A percentile compares a stretch with the other conserved stretches of the same genome.
These are phyloP conservation scores for Gallirallus australis DNA, from an alignment of 2,797 vertebrate species.

Conservation along the genomic window DNA sequence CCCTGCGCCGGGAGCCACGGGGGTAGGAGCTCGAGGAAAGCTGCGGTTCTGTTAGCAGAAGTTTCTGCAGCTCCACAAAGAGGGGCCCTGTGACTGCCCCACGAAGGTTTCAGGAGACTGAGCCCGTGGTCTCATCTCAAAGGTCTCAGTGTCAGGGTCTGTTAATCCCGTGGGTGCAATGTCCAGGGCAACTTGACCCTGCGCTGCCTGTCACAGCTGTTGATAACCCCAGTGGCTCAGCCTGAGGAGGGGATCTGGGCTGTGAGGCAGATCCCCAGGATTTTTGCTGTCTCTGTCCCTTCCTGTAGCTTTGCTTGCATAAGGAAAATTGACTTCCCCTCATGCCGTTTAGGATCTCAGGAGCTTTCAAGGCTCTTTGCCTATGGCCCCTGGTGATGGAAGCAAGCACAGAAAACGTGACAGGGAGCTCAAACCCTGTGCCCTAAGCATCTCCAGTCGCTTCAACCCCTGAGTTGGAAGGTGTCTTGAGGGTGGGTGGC, in stretches of 20 bases:
- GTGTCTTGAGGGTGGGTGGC: background rate
- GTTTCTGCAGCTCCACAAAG: background rate
- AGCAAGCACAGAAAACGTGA: fast-evolving
- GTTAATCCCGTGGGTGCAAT: background rate
- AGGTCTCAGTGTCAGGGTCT: background rate
- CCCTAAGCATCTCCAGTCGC: fast-evolving
- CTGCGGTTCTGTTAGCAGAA: background rate
- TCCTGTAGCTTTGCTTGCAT: slow-evolving; percentile 2
- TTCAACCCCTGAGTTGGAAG: background rate
- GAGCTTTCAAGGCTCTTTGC: background rate
- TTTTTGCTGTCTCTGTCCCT: background rate
- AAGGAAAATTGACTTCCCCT: slow-evolving; percentile 41
- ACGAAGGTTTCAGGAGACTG: background rate
- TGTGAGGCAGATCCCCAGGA: fast-evolving
- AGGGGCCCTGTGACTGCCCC: fast-evolving
- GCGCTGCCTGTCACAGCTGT: background rate
- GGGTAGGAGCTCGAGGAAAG: background rate
- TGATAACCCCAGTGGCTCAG: fast-evolving
- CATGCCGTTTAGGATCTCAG: fast-evolving
- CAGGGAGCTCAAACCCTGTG: fast-evolving
- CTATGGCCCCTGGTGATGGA: background rate
- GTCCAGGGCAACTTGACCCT: background rate
- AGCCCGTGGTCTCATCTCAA: background rate
- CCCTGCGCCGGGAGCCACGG: background rate
- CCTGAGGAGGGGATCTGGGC: background rate